A percentile compares a stretch with the other conserved stretches of the same genome.
Evolutionary conservation across 2,888 invertebrate genomes (phyloP).

Genomic region (Andrena minutula): DNA sequence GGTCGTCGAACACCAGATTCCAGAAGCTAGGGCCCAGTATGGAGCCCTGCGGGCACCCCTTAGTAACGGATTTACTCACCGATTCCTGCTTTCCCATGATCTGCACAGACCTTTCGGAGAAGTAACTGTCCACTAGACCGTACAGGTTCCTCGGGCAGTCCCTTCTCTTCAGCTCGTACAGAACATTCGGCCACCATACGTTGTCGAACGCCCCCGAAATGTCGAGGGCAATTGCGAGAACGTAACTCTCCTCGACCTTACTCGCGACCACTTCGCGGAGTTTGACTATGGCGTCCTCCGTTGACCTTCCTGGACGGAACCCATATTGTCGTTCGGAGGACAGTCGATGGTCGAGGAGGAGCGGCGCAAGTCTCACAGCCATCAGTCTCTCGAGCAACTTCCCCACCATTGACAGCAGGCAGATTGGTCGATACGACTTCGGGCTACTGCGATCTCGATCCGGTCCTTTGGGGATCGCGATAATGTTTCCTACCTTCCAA

Average conservation of each 20-base stretch:
- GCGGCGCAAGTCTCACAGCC: not conserved
- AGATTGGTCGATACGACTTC: too few species aligned
- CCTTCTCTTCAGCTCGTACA: constrained; percentile 5
- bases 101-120: not conserved
- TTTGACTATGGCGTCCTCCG: too few species aligned
- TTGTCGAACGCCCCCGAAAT: too few species aligned
- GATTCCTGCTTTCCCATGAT: not conserved
- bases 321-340: too few species aligned
- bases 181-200: not conserved
- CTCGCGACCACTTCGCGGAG: too few species aligned
- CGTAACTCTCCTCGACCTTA: too few species aligned
- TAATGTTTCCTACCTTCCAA: not conserved
- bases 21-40: not conserved
- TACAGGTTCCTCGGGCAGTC: not conserved
- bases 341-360: not conserved
- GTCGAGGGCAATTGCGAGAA: too few species aligned
- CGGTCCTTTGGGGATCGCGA: too few species aligned
- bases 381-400: constrained; percentile 2
- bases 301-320: too few species aligned
- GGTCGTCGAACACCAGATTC: not conserved
- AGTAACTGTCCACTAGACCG: not conserved
- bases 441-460: too few species aligned
- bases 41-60: not conserved
- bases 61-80: not conserved
- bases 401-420: not conserved